These are phyloP conservation scores for Hirudinaria manillensis DNA, from an alignment of 2,888 invertebrate species.

Conservation along the genomic window DNA sequence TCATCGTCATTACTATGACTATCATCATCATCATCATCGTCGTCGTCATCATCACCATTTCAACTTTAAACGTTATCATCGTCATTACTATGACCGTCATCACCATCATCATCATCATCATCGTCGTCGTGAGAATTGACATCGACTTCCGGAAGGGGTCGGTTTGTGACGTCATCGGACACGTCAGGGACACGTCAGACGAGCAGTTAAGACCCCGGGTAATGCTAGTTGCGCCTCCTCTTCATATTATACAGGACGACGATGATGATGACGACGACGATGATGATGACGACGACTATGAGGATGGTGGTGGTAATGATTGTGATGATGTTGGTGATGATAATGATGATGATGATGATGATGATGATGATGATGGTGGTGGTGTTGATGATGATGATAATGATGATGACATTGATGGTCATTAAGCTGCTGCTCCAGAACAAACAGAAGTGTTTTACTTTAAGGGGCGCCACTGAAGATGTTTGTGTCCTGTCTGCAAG, in stretches of 20 bases:
- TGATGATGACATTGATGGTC: neutral
- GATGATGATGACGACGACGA: constrained; percentile 7
- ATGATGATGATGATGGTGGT: neutral
- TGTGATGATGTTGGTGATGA: constrained; percentile 12
- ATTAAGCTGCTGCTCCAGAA: too few relatives aligned
- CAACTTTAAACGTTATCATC: too few relatives aligned
- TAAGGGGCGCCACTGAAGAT: too few relatives aligned
- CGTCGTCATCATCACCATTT: neutral
- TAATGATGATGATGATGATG: neutral
- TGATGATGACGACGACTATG: neutral
- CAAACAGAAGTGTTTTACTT: too few relatives aligned
- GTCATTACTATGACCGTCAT: neutral
- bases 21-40: constrained; percentile 8
- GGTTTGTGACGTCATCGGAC: too few relatives aligned
- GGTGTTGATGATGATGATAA: constrained; percentile 15
- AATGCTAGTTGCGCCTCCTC: too few relatives aligned
- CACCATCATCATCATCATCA: neutral
- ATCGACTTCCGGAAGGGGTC: too few relatives aligned
- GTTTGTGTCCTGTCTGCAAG: too few relatives aligned
- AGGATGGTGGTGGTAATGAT: constrained; percentile 5
- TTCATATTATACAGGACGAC: neutral
- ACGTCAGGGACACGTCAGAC: too few relatives aligned
- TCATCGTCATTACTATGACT: neutral
- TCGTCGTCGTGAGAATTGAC: too few relatives aligned
- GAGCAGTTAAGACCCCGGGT: too few relatives aligned